These are phyloP conservation scores for Pecten maximus DNA, from an alignment of 2,888 invertebrate genomes.

Conservation along the genomic window DNA sequence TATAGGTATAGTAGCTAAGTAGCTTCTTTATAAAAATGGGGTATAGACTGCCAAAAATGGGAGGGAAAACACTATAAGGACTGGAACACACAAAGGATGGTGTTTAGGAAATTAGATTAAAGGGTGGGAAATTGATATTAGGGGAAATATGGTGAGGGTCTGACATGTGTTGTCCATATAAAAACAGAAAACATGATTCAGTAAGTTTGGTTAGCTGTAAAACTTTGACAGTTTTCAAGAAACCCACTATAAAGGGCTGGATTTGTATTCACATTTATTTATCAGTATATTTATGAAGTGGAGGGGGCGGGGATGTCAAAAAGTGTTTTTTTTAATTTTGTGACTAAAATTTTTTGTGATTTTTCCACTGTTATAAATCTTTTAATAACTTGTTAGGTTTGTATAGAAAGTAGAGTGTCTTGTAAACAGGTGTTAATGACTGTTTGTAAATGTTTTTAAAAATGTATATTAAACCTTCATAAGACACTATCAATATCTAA, in stretches of 20 bases:
- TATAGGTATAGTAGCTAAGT: not conserved
- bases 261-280: no score
- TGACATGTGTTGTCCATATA: conserved; percentile 13
- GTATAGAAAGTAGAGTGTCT: no score
- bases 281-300: no score
- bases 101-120: conserved; percentile 32
- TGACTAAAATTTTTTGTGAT: no score
- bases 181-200: not conserved
- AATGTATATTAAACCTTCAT: not conserved
- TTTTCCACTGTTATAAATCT: no score
- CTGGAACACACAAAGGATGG: not conserved
- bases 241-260: no score
- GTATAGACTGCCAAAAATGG: not conserved
- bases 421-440: no score
- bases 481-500: not conserved
- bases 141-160: not conserved
- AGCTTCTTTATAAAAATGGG: not conserved
- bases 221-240: no score
- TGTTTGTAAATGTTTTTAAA: no score
- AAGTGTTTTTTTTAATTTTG: no score
- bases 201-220: not conserved
- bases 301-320: no score
- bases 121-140: conserved; percentile 7
- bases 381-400: no score
- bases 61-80: not conserved